phyloP scores from a whole-genome alignment of 2,113 vertebrate genomes.

The Actenoides hombroni region DNA sequence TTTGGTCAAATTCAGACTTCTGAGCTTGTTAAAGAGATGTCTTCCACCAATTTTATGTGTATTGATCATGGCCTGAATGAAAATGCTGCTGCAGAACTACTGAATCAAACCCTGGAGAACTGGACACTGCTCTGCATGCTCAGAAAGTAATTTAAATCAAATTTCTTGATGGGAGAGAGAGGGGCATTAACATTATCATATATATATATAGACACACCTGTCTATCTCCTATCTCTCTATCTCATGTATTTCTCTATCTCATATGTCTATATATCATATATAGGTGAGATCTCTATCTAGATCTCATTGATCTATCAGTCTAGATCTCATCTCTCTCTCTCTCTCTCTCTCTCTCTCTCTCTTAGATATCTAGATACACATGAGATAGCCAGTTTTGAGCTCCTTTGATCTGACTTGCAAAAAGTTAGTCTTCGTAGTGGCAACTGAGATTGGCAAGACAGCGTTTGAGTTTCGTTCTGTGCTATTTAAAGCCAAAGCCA shows the following conservation, averaged over 20 bases:
- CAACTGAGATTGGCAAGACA: neutral
- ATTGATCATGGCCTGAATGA: neutral
- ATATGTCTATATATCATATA: too few species aligned
- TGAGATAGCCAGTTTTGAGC: neutral
- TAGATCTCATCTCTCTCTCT: neutral
- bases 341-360: too few species aligned
- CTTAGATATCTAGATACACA: too few species aligned
- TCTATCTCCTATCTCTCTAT: neutral
- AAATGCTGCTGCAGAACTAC: neutral
- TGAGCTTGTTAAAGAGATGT: neutral
- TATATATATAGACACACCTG: too few species aligned
- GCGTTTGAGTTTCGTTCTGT: neutral
- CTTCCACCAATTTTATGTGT: neutral
- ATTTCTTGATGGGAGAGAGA: neutral
- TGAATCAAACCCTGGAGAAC: neutral
- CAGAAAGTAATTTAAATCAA: neutral
- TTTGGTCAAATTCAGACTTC: neutral
- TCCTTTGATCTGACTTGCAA: neutral
- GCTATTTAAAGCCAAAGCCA: neutral
- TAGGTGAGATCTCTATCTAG: too few species aligned
- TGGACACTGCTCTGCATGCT: neutral
- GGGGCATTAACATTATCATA: neutral
- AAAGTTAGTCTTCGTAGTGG: neutral
- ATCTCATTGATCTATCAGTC: too few species aligned
- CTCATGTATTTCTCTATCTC: neutral